phyloP scores from a whole-genome alignment of 2,797 vertebrate genomes.

The Eulemur albifrons region DNA sequence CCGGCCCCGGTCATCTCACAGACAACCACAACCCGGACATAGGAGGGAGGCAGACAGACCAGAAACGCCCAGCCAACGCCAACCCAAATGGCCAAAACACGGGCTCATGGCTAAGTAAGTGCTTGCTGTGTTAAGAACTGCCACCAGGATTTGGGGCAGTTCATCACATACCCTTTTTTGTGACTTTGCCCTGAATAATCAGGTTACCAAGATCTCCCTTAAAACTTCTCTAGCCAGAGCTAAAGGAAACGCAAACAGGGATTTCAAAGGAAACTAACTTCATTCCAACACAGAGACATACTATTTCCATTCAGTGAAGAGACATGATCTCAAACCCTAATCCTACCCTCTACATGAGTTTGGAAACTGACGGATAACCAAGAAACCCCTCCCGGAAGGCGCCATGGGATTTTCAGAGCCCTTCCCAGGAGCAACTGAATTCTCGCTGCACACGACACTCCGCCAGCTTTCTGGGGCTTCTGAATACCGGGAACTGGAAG shows the following conservation, averaged over 20 bases:
- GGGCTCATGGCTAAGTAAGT: rapidly evolving
- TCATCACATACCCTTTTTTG: background rate
- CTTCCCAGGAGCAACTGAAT: background rate
- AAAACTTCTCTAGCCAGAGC: background rate
- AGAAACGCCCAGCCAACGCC: background rate
- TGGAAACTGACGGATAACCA: background rate
- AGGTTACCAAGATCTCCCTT: background rate
- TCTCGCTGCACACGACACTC: background rate
- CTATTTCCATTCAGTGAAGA: background rate
- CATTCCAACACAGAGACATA: background rate
- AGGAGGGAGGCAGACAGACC: background rate
- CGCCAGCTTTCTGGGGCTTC: background rate
- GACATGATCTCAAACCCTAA: background rate
- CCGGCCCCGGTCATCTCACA: background rate
- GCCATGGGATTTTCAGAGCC: background rate
- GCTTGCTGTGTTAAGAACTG: background rate
- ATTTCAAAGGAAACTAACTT: background rate
- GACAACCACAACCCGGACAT: background rate
- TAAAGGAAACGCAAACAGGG: background rate
- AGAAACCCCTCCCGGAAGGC: background rate
- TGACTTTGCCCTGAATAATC: background rate
- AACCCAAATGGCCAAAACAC: background rate
- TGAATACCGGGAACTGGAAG: rapidly evolving
- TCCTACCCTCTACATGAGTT: background rate
- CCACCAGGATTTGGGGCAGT: background rate